These are phyloP conservation scores for Lasioglossum vierecki DNA, from an alignment of 2,888 invertebrate species.

Conservation along the genomic window DNA sequence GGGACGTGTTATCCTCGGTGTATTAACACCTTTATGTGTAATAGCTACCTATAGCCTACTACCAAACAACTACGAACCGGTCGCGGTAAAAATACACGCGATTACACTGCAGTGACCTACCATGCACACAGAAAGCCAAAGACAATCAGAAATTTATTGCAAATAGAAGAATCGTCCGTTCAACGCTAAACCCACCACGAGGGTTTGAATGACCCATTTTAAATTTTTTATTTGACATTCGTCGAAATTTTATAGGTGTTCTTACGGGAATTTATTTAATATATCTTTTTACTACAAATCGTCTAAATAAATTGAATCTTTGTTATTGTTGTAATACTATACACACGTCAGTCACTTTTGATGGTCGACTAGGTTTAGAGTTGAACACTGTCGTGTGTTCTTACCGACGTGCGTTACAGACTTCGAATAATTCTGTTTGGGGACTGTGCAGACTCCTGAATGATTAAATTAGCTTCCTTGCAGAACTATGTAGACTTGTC, in stretches of 20 bases:
- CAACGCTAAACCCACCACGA: too few relatives aligned
- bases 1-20: conserved; percentile 43
- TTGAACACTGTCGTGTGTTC: conserved; percentile 20
- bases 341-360: too few relatives aligned
- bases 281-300: too few relatives aligned
- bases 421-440: background rate
- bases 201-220: too few relatives aligned
- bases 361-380: too few relatives aligned
- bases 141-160: conserved; percentile 6
- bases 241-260: too few relatives aligned
- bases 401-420: conserved; percentile 34
- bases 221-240: too few relatives aligned
- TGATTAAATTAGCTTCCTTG: background rate
- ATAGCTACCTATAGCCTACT: conserved; percentile 11
- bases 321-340: too few relatives aligned
- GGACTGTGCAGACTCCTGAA: background rate
- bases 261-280: too few relatives aligned
- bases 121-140: conserved; percentile 1
- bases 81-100: conserved; percentile 11
- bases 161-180: too few relatives aligned
- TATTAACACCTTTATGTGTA: conserved; percentile 59
- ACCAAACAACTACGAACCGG: conserved; percentile 25
- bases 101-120: background rate
- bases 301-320: too few relatives aligned
- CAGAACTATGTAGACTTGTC: background rate